Evolutionary conservation across 2,113 vertebrate species (phyloP), one percentile per base, ranked within the genome.

Genomic region (Pithys albifrons): DNA sequence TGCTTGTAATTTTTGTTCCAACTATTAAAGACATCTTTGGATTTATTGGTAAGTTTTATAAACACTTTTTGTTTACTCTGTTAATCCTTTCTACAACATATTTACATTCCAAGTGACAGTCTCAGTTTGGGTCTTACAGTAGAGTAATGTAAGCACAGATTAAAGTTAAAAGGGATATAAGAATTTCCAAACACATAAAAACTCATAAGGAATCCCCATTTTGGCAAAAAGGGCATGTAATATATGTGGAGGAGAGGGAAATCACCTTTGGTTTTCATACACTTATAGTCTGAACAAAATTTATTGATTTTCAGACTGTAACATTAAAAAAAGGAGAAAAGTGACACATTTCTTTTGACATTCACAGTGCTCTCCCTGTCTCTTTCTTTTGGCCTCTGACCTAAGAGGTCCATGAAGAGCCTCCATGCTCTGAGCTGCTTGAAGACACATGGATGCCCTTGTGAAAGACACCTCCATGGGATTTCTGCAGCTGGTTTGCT

Each of bases 21-120:
- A 98, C 98, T 82, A 99, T 99, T 97, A 98, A 99, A 97, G 99
- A 99, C 96, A 99, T 99, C 96, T 99, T 99, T 23, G 99, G 99
- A 96, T 99, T 99, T 96, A 99, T 99, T 31, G 99, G 99, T 99
- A 97, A 97, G 99, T 97, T 90, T 79, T 37, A 52, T 66, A 83
- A 96, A 80, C 52, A 35, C 5, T 76, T 96, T 79, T 67, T 74
- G 17, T 75, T 85, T 71, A 43, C 46, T 75, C n/a, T 55, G 5
- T 49, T 65, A 25, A 69, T 92, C 23, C 24, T 58, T 57, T 72
- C 19, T 62, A 64, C 49, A 81, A 43, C 15, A 12, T 23, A 58
- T 78, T 80, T 81, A 48, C 8, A 27, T 78, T 72, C 62, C 52
- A 45, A 65, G 67, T 65, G n/a, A 31, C 17, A 37, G 28, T 65